Percentiles rank a stretch among this genome's conserved stretches.
Evolutionary conservation across 92 coral and sea anemone species (phyloP).

Genomic region (Meandrina meandrites): DNA sequence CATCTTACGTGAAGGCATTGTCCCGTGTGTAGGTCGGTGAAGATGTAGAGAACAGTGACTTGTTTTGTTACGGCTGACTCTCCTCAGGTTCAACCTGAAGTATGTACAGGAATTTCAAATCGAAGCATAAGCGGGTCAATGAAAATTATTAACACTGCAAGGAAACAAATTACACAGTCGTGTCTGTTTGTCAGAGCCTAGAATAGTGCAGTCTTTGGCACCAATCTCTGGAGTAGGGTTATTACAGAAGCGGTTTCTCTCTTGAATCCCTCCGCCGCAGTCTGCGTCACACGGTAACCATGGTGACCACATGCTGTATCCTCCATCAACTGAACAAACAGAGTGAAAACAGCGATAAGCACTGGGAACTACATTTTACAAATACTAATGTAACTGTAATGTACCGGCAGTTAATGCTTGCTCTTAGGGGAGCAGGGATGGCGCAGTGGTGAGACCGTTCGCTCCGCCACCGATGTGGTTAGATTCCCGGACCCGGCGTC

Average conservation of each 20-base stretch:
- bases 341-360: too few species aligned
- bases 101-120: too few species aligned
- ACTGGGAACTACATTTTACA: too few species aligned
- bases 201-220: conserved; percentile 46
- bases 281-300: conserved; percentile 89
- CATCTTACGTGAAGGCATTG: not conserved
- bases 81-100: not conserved
- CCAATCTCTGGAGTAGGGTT: conserved; percentile 49
- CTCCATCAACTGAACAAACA: conserved; percentile 49
- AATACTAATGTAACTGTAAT: too few species aligned
- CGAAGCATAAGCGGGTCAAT: not conserved
- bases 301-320: conserved; percentile 72
- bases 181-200: conserved; percentile 68
- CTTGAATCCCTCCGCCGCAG: conserved; percentile 89
- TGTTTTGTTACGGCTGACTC: not conserved
- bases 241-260: conserved; percentile 68
- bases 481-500: too few species aligned
- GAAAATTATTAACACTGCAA: conserved; percentile 54
- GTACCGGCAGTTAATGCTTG: too few species aligned
- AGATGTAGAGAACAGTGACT: too few species aligned
- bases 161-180: conserved; percentile 72
- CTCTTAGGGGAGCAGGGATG: too few species aligned
- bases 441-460: too few species aligned
- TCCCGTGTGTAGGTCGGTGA: too few species aligned
- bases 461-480: too few species aligned